A percentile compares a stretch with the other conserved stretches of the same genome.
These are phyloP conservation scores for Barbus barbus DNA, from an alignment of 2,113 vertebrate genomes.

Conservation along the genomic window DNA sequence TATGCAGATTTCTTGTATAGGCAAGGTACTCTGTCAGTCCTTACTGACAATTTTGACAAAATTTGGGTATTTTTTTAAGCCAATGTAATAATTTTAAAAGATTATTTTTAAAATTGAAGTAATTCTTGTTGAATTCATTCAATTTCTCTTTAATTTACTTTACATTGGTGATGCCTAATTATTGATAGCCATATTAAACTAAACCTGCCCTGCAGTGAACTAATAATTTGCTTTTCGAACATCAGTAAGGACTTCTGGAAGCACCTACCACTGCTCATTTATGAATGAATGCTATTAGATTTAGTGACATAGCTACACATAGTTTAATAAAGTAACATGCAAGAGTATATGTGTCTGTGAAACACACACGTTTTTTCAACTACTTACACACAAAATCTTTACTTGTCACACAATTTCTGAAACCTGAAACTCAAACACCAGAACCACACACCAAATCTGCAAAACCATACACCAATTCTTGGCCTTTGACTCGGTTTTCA, in stretches of 20 bases:
- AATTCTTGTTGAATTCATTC: neutral
- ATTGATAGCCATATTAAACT: constrained; percentile 11
- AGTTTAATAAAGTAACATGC: constrained; percentile 50
- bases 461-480: too few species aligned
- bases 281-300: constrained; percentile 43
- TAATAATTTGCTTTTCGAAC: constrained; percentile 9
- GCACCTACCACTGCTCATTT: constrained; percentile 52
- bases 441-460: too few species aligned
- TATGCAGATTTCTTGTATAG: constrained; percentile 51
- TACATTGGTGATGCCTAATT: neutral
- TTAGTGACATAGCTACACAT: constrained; percentile 55
- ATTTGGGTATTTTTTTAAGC: too few species aligned
- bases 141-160: neutral
- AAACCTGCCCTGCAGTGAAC: constrained; percentile 45
- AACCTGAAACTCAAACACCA: too few species aligned
- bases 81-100: too few species aligned
- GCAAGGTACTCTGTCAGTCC: constrained; percentile 66
- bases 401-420: too few species aligned
- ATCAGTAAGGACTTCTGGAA: constrained; percentile 66
- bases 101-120: too few species aligned
- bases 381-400: too few species aligned
- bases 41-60: constrained; percentile 49
- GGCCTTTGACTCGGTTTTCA: too few species aligned
- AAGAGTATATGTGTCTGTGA: constrained; percentile 52
- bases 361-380: too few species aligned